A percentile compares a stretch with the other conserved stretches of the same genome.
These are phyloP conservation scores for Megaceryle maxima DNA, from an alignment of 2,113 vertebrate genomes.

Conservation along the genomic window DNA sequence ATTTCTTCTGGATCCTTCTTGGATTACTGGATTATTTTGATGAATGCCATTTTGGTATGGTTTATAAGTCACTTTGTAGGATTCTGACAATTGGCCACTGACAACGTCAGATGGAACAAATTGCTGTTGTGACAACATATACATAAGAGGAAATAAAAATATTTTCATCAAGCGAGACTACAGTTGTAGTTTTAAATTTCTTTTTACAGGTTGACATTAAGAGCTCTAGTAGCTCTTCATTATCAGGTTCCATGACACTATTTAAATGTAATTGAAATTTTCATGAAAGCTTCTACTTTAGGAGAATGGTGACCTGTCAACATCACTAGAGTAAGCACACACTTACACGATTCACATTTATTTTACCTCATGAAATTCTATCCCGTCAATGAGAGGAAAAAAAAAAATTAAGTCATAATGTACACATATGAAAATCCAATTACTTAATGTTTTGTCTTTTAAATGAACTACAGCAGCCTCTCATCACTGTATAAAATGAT, in stretches of 20 bases:
- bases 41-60: constrained; percentile 79
- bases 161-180: too few relatives aligned
- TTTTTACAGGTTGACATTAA: not conserved
- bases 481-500: not conserved
- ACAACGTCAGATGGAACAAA: constrained; percentile 69
- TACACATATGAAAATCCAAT: not conserved
- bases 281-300: not conserved
- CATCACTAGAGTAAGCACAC: not conserved
- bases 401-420: not conserved
- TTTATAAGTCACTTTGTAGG: constrained; percentile 85
- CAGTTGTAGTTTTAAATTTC: too few relatives aligned
- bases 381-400: not conserved
- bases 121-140: constrained; percentile 52
- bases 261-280: not conserved
- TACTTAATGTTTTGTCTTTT: not conserved
- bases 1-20: constrained; percentile 61
- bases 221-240: not conserved
- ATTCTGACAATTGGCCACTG: constrained; percentile 56
- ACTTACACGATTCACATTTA: not conserved
- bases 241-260: not conserved
- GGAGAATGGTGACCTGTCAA: not conserved
- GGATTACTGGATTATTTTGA: constrained; percentile 68
- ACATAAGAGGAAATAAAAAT: not conserved
- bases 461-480: not conserved
- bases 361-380: not conserved